A percentile compares a stretch with the other conserved stretches of the same genome.
These are phyloP conservation scores for Campoplex capitator DNA, from an alignment of 2,888 invertebrate species.

Conservation along the genomic window DNA sequence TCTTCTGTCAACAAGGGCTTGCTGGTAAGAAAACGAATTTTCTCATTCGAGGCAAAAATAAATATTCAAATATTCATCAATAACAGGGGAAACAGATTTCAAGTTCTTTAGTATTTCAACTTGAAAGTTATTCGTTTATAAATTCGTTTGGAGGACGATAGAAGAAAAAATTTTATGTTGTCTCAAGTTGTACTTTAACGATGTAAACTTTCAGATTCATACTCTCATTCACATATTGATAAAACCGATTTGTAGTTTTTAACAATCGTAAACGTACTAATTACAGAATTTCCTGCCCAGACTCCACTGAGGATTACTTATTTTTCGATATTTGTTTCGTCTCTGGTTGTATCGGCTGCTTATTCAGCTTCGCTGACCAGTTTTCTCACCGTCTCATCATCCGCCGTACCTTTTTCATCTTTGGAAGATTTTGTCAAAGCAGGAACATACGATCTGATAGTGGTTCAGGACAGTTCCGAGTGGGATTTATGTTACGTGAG, in stretches of 20 bases:
- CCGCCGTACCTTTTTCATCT: slow-evolving; percentile 75
- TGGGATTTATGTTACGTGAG: slow-evolving; percentile 74
- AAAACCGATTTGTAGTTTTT: neutral
- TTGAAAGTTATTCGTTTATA: too few species aligned
- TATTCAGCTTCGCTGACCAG: slow-evolving; percentile 77
- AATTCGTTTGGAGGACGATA: too few species aligned
- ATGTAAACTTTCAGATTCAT: neutral
- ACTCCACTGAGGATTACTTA: slow-evolving; percentile 75
- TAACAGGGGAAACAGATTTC: too few species aligned
- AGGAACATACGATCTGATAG: slow-evolving; percentile 76
- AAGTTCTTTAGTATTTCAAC: too few species aligned
- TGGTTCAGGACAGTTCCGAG: slow-evolving; percentile 74
- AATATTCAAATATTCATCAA: neutral
- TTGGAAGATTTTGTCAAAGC: slow-evolving; percentile 75
- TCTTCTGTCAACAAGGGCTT: slow-evolving; percentile 77
- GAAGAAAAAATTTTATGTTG: neutral
- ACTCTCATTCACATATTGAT: too few species aligned
- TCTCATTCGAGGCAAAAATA: neutral
- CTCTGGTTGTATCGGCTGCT: slow-evolving; percentile 75
- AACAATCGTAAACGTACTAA: neutral
- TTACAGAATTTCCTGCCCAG: slow-evolving; percentile 75
- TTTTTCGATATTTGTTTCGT: slow-evolving; percentile 76
- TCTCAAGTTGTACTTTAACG: neutral
- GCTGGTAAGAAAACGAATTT: slow-evolving; percentile 66
- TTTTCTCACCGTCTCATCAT: slow-evolving; percentile 57